Base-by-base conservation (phyloP, 2,113 vertebrate species). In the Oceanites oceanicus region DNA sequence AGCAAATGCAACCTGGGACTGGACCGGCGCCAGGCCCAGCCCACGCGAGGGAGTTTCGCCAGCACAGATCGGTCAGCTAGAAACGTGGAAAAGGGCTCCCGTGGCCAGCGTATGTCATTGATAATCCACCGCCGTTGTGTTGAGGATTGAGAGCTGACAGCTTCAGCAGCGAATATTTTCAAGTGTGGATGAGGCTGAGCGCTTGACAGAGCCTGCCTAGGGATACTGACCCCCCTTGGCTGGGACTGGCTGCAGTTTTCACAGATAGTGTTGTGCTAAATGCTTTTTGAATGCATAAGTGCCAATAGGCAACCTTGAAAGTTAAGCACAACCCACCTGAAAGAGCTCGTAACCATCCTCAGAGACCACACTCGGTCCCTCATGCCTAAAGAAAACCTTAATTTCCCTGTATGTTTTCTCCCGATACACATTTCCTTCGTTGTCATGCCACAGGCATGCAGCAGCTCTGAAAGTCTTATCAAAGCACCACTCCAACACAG, bases 351-450 rank as follows among this genome's bases (percentile, higher is more conserved):
- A 36, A 42, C 16, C 16, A 15, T 13, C n/a, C 30, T 91, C 34
- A 21, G n/a, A 85, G 52, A 61, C 26, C 3, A 15, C 3, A 1
- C 15, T 21, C 0, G 0, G 30, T 61, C 70, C 56, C 13, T 77
- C 19, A 3, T 16, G 34, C 34, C 45, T 66, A n/a, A 73, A 53
- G 19, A 70, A 65, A 92, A 36, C 45, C 56, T 70, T 53, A 14
- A 52, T 56, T 67, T 67, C 23, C 18, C 29, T 45, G 11, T 26
- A 4, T 62, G 7, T 67, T 85, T 85, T 74, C 18, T 83, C 53
- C 26, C 29, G n/a, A 45, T 9, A 25, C 0, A 0, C 1, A 0
- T 36, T 71, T 68, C 47, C 27, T 49, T 61, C 1, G 0, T 23
- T 61, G 26, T 40, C 44, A 19, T 1, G 6, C 62, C 56, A 22